Conservation (phyloP, 2,888 invertebrate species). For the Pasiphila rectangulata region DNA sequence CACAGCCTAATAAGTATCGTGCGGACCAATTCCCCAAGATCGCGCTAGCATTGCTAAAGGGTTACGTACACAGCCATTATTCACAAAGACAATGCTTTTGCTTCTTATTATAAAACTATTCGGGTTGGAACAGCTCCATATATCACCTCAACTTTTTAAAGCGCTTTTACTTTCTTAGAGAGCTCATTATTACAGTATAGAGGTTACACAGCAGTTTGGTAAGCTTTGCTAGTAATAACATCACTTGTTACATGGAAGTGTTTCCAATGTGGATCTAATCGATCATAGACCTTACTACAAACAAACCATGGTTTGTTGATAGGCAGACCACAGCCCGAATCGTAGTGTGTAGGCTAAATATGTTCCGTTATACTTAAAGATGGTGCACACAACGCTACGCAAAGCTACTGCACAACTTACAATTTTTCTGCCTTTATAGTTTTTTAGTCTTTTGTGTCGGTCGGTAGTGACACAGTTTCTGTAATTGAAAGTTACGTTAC, state of each 20-base stretch:
- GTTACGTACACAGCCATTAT: slow-evolving; percentile 17
- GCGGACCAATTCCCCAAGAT: slow-evolving; percentile 28
- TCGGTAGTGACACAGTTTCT: slow-evolving; percentile 60
- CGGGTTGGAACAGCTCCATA: background rate
- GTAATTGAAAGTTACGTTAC: slow-evolving; percentile 61
- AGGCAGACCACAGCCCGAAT: too few relatives aligned
- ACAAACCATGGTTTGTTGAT: too few relatives aligned
- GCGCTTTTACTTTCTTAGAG: too few relatives aligned
- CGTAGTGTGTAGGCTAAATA: too few relatives aligned
- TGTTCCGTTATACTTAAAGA: too few relatives aligned
- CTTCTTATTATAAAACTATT: background rate
- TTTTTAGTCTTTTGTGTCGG: slow-evolving; percentile 54
- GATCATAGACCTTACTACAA: too few relatives aligned
- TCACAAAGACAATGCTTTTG: slow-evolving; percentile 7
- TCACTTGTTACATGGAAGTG: too few relatives aligned
- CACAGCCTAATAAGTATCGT: slow-evolving; percentile 34
- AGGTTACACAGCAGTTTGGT: background rate
- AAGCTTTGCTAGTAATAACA: background rate
- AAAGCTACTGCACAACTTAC: too few relatives aligned
- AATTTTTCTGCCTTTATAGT: slow-evolving; percentile 31
- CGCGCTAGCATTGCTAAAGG: slow-evolving; percentile 24
- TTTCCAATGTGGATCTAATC: too few relatives aligned
- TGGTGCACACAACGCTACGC: too few relatives aligned
- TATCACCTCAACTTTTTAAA: too few relatives aligned
- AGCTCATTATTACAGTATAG: too few relatives aligned